Percentiles rank a stretch among this genome's conserved stretches.
These are phyloP conservation scores for Actias luna DNA, from an alignment of 2,888 invertebrate genomes.

Conservation along the genomic window DNA sequence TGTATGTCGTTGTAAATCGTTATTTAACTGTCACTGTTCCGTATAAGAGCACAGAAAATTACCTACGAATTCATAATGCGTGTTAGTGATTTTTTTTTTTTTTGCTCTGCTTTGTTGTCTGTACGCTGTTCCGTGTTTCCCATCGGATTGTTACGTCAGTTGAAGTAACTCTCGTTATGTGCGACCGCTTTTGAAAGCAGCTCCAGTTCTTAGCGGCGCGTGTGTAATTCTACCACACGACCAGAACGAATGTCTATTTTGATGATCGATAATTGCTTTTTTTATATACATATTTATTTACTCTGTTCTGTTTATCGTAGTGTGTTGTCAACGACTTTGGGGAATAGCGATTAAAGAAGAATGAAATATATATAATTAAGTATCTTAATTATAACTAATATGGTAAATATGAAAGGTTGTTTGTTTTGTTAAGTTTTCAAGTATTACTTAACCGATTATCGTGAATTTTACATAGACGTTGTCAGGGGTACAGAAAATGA, in stretches of 20 bases:
- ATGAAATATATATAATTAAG: not conserved
- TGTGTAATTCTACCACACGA: constrained; percentile 23
- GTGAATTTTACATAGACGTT: no score
- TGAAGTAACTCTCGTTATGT: constrained; percentile 41
- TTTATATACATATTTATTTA: not conserved
- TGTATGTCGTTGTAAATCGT: constrained; percentile 45
- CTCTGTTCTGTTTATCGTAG: not conserved
- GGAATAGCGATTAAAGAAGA: not conserved
- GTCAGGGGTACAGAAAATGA: no score
- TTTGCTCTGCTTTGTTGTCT: not conserved
- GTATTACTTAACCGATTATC: no score
- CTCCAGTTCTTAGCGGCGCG: constrained; percentile 32
- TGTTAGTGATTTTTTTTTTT: constrained; percentile 14
- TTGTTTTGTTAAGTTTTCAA: no score
- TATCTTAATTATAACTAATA: no score
- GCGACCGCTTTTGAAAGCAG: constrained; percentile 39
- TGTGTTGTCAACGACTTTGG: not conserved
- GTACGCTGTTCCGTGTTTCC: constrained; percentile 39
- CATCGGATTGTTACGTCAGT: constrained; percentile 41
- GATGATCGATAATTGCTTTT: not conserved
- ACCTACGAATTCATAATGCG: constrained; percentile 29
- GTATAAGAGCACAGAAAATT: constrained; percentile 66
- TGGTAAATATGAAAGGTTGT: no score
- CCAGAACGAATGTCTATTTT: constrained; percentile 2
- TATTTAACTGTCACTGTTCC: constrained; percentile 69